Percentiles rank a stretch among this genome's conserved stretches.
phyloP scores from a whole-genome alignment of 23 tunicate species.

The Styela clava region DNA sequence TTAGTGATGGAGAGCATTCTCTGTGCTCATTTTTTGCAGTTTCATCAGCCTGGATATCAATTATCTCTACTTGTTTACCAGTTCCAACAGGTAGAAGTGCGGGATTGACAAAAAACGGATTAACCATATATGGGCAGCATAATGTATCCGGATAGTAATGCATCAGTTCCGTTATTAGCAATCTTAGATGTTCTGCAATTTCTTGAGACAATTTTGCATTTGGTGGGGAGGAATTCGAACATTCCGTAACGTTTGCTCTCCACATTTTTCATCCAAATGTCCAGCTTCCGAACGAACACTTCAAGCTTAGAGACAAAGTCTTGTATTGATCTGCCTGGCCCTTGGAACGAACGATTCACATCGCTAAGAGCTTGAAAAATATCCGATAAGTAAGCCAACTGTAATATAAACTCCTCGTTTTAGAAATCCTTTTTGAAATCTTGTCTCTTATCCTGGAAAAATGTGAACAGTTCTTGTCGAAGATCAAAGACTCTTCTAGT shows the following conservation, averaged over 20 bases:
- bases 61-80: conserved; percentile 49
- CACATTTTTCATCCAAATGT: conserved; percentile 51
- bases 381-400: conserved; percentile 47
- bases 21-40: conserved; percentile 45
- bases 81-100: conserved; percentile 46
- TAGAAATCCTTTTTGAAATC: conserved; percentile 44
- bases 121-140: conserved; percentile 45
- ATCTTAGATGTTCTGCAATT: conserved; percentile 46
- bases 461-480: conserved; percentile 45
- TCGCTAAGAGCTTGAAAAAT: conserved; percentile 44
- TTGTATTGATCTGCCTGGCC: conserved; percentile 21
- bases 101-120: conserved; percentile 51
- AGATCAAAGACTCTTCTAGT: conserved; percentile 63
- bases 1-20: conserved; percentile 38
- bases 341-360: conserved; percentile 33
- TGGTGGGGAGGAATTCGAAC: conserved; percentile 41
- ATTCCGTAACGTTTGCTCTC: conserved; percentile 37
- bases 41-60: conserved; percentile 51
- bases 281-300: conserved; percentile 48
- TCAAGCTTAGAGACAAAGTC: conserved; percentile 19
- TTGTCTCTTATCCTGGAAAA: conserved; percentile 42
- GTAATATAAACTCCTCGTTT: conserved; percentile 42
- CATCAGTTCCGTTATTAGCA: conserved; percentile 43
- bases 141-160: conserved; percentile 57
- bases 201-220: conserved; percentile 39